phyloP scores from a whole-genome alignment of 2,113 vertebrate genomes.

The Oreamnos americanus region DNA sequence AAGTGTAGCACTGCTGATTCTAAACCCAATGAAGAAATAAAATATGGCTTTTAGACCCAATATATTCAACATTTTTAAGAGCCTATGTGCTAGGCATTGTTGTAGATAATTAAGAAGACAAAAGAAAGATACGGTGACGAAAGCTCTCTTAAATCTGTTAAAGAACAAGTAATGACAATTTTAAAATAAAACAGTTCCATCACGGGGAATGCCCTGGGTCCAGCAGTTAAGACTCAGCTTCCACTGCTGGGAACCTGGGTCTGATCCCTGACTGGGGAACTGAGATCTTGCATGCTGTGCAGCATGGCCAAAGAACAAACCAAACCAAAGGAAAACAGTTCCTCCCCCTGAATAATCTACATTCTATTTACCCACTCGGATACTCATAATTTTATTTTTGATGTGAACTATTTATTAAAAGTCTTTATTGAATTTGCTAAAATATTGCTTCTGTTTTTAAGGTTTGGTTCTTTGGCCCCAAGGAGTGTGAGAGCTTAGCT shows the following conservation, averaged over 20 bases:
- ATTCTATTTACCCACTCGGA: neutral
- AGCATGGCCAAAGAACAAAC: neutral
- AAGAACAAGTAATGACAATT: neutral
- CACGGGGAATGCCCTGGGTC: neutral
- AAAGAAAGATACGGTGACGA: neutral
- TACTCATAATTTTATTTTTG: neutral
- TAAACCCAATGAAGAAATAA: constrained; percentile 16
- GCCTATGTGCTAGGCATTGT: neutral
- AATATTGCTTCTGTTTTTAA: neutral
- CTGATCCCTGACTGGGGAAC: neutral
- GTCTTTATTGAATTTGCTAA: neutral
- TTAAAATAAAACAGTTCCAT: neutral
- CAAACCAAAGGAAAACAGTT: neutral
- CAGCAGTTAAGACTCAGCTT: neutral
- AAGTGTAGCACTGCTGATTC: neutral
- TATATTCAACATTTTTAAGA: neutral
- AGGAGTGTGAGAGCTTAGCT: neutral
- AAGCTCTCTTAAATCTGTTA: neutral
- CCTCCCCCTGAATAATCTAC: neutral
- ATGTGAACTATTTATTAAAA: neutral
- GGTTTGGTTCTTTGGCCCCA: neutral
- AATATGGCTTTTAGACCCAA: neutral
- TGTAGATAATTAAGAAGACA: neutral
- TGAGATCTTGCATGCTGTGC: neutral
- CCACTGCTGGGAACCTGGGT: neutral